Evolutionary conservation across 1,140 invertebrate species (phyloP), one percentile per base, ranked within the genome.

Genomic region (Drosophila quadrilineata): DNA sequence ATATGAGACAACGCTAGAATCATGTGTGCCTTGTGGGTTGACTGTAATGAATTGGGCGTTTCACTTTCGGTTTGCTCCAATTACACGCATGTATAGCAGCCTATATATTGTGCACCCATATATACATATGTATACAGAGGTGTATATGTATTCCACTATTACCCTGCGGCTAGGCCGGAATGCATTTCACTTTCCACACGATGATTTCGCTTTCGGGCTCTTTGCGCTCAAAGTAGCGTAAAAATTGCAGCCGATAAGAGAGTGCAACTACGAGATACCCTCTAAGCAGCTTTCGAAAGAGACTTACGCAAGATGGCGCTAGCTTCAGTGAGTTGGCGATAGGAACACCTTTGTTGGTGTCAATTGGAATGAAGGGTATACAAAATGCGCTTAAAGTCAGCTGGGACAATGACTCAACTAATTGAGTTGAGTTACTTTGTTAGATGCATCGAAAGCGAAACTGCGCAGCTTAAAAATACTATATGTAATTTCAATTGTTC

Each of bases 391-490:
- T 69, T 71, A 53, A 67, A 65, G 26, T 41, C 43, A 58, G 9
- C 38, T 29, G 16, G 12, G 56, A 77, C 70, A 77, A 77, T 46
- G 31, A 60, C 17, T 17, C 53, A 45, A 28, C 76, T 80, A 80
- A 80, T 80, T 84, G 77, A 80, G 84, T 80, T 84, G 77, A 80
- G 76, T 82, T 82, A 72, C 43, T 35, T 46, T n/a, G n/a, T n/a
- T n/a, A n/a, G n/a, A n/a, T n/a, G n/a, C n/a, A n/a, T n/a, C n/a
- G n/a, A n/a, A n/a, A n/a, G n/a, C n/a, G 3, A 36, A 40, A 9
- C 46, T 52, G 41, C 46, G 56, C 31, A 31, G 59, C 60, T 54
- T 49, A 76, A 62, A 62, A 59, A 21, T 28, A 50, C 26, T 58
- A 10, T 16, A 3, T 17, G 14, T 17, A 21, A 2, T 9, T 41